phyloP scores from a whole-genome alignment of 2,888 invertebrate genomes.

The Drosophila peninsularis region DNA sequence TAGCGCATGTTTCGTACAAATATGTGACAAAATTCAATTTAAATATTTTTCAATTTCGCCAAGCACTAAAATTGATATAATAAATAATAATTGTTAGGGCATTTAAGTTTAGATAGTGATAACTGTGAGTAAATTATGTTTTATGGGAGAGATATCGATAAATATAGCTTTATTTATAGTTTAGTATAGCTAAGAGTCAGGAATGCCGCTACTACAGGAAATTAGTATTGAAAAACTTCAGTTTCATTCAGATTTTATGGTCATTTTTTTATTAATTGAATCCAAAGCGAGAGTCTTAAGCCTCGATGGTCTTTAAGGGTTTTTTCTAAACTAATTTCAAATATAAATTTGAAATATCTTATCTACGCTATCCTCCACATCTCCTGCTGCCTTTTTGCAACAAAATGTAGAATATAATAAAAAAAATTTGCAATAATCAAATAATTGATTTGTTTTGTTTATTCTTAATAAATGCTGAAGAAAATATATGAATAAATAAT shows the following conservation, averaged over 20 bases:
- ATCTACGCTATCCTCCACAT: neutral
- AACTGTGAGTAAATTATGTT: neutral
- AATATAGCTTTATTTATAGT: too few relatives aligned
- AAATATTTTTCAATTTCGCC: neutral
- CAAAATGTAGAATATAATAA: neutral
- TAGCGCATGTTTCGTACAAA: neutral
- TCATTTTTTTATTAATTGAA: too few relatives aligned
- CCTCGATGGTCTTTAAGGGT: too few relatives aligned
- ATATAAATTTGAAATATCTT: too few relatives aligned
- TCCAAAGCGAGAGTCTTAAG: too few relatives aligned
- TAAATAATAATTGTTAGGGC: neutral
- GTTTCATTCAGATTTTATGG: too few relatives aligned
- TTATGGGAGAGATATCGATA: too few relatives aligned
- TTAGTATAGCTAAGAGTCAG: neutral
- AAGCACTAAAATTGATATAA: neutral
- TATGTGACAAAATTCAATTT: neutral
- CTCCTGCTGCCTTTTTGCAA: neutral
- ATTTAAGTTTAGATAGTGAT: neutral
- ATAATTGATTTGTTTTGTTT: conserved; percentile 1
- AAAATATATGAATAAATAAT: neutral
- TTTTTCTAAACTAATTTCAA: too few relatives aligned
- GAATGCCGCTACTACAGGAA: neutral
- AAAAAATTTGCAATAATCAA: neutral
- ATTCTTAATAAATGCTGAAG: neutral
- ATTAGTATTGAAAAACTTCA: neutral